These are phyloP conservation scores for Hirundichthys speculiger DNA, from an alignment of 2,113 vertebrate species.

Conservation along the genomic window DNA sequence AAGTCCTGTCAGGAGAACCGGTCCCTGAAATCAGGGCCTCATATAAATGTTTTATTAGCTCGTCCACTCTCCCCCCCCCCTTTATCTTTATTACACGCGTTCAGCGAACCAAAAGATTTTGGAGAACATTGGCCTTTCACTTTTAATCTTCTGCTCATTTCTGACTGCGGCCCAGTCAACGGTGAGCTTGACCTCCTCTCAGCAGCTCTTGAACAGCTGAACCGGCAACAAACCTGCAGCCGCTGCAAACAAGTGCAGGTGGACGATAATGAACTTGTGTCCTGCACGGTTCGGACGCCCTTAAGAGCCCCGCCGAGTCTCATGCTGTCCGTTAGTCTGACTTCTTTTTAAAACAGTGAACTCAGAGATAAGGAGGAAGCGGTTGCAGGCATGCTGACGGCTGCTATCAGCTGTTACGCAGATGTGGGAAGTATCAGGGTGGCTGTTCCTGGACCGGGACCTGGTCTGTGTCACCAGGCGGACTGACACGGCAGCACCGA, in stretches of 20 bases:
- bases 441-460: slow-evolving; percentile 45
- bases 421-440: slow-evolving; percentile 57
- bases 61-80: too few relatives aligned
- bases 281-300: slow-evolving; percentile 22
- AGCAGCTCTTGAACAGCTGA: slow-evolving; percentile 43
- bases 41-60: neutral
- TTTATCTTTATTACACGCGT: slow-evolving; percentile 15
- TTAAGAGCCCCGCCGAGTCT: neutral
- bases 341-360: slow-evolving; percentile 47
- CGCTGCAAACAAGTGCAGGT: slow-evolving; percentile 60
- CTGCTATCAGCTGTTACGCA: slow-evolving; percentile 58
- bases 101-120: slow-evolving; percentile 18
- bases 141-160: slow-evolving; percentile 27
- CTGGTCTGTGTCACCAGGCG: slow-evolving; percentile 64
- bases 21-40: too few relatives aligned
- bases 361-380: slow-evolving; percentile 60
- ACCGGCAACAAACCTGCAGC: slow-evolving; percentile 62
- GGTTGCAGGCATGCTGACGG: slow-evolving; percentile 42
- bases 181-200: slow-evolving; percentile 40
- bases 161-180: slow-evolving; percentile 13
- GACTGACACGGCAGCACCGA: slow-evolving; percentile 54
- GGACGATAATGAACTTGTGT: slow-evolving; percentile 45
- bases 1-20: slow-evolving; percentile 11
- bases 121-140: slow-evolving; percentile 20
- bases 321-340: slow-evolving; percentile 20